Evolutionary conservation across 2,888 invertebrate genomes (phyloP).

Genomic region (Cyclophora punctaria): DNA sequence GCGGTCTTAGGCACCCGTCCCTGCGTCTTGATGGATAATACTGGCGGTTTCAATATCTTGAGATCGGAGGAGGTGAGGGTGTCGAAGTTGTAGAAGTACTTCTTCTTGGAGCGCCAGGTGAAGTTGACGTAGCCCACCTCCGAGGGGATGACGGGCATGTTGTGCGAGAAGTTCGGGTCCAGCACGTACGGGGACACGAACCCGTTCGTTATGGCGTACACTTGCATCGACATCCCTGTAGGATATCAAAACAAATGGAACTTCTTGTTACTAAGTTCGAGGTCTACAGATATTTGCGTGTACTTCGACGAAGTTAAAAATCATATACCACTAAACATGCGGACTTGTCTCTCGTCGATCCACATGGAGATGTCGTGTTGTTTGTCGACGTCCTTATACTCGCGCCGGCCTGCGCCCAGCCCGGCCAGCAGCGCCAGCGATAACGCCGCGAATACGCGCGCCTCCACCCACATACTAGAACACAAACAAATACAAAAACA

Average conservation of each 20-base stretch:
- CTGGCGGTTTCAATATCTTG: constrained; percentile 88
- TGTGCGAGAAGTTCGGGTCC: constrained; percentile 92
- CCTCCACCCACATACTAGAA: constrained; percentile 51
- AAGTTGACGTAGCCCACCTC: constrained; percentile 94
- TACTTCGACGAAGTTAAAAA: constrained; percentile 25
- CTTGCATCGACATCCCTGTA: constrained; percentile 88
- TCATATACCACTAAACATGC: constrained; percentile 87
- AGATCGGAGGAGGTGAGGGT: constrained; percentile 88
- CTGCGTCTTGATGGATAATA: constrained; percentile 88
- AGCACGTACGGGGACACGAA: constrained; percentile 88
- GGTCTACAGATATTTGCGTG: not conserved
- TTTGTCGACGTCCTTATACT: constrained; percentile 50
- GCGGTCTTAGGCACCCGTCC: constrained; percentile 90
- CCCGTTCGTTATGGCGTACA: constrained; percentile 92
- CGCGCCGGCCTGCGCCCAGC: constrained; percentile 56
- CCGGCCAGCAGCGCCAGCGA: constrained; percentile 58
- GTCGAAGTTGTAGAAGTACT: constrained; percentile 91
- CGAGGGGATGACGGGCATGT: constrained; percentile 92
- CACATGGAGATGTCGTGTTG: constrained; percentile 84
- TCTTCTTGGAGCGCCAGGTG: constrained; percentile 91
- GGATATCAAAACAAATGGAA: not conserved
- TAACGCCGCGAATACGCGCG: constrained; percentile 54
- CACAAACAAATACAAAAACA: constrained; percentile 22
- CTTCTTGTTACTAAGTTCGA: too few relatives aligned
- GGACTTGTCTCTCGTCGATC: constrained; percentile 94